Conservation (phyloP, 2,888 invertebrate genomes). For the Tipula vernalis region DNA sequence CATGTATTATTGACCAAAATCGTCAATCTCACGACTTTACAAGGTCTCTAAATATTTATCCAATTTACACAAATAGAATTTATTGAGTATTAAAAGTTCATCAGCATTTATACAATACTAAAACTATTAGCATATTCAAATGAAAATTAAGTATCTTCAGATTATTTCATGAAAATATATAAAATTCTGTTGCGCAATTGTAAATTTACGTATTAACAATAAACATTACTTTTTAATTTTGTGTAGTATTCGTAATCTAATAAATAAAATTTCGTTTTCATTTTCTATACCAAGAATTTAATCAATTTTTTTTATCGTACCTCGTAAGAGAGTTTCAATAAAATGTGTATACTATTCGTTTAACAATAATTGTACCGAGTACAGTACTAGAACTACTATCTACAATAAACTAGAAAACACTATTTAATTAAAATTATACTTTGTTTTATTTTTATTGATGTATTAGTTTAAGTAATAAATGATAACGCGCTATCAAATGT, state of each 20-base stretch:
- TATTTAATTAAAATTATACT: no score
- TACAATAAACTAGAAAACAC: no score
- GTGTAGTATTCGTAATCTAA: neutral
- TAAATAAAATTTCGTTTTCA: neutral
- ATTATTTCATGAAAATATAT: neutral
- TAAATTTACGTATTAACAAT: neutral
- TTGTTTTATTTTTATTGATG: no score
- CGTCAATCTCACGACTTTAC: neutral
- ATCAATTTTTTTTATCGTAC: neutral
- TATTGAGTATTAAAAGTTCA: neutral
- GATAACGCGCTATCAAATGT: no score
- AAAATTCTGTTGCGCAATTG: neutral
- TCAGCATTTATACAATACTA: neutral
- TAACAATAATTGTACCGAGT: no score
- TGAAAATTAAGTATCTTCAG: no score
- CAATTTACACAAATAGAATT: neutral
- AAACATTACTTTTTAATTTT: neutral
- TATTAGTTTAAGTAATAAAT: no score
- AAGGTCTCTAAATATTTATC: neutral
- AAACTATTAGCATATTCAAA: neutral
- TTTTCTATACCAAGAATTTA: neutral
- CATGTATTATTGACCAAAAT: neutral
- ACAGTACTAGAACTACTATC: no score
- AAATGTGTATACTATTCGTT: no score
- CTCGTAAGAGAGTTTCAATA: neutral